Conservation (phyloP, 2,797 vertebrate species). For the Hylomyscus alleni region DNA sequence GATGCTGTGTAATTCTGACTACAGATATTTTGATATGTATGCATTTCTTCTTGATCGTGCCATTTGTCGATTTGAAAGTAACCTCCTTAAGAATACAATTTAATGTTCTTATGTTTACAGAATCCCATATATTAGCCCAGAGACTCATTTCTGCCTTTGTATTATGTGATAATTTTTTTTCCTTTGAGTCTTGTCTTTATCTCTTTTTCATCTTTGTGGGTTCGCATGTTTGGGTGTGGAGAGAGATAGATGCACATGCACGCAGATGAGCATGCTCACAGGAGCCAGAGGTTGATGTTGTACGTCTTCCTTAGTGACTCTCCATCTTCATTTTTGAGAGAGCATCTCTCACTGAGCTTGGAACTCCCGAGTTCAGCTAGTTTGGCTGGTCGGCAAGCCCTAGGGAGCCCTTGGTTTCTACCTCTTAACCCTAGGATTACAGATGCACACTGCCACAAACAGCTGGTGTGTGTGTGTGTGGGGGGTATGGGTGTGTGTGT, state of each 20-base stretch:
- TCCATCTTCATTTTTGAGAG: background rate
- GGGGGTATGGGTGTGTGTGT: no score
- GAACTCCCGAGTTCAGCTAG: background rate
- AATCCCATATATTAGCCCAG: constrained; percentile 11
- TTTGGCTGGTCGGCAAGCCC: background rate
- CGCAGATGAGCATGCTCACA: background rate
- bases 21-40: constrained; percentile 25
- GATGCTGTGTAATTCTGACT: background rate
- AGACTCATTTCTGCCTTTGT: constrained; percentile 33
- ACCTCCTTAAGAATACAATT: background rate
- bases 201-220: background rate
- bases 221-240: background rate
- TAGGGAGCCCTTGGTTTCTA: background rate
- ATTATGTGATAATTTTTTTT: constrained; percentile 17
- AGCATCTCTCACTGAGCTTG: background rate
- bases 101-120: background rate
- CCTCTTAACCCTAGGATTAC: background rate
- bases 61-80: constrained; percentile 54
- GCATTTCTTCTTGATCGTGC: background rate
- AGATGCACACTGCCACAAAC: background rate
- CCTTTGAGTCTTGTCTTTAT: constrained; percentile 22
- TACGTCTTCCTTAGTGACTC: background rate
- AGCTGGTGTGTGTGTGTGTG: no score
- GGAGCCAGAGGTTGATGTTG: background rate
- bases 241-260: background rate